Percentiles rank a stretch among this genome's conserved stretches.
These are phyloP conservation scores for Platycercus adscitus DNA, from an alignment of 2,113 vertebrate species.

Conservation along the genomic window DNA sequence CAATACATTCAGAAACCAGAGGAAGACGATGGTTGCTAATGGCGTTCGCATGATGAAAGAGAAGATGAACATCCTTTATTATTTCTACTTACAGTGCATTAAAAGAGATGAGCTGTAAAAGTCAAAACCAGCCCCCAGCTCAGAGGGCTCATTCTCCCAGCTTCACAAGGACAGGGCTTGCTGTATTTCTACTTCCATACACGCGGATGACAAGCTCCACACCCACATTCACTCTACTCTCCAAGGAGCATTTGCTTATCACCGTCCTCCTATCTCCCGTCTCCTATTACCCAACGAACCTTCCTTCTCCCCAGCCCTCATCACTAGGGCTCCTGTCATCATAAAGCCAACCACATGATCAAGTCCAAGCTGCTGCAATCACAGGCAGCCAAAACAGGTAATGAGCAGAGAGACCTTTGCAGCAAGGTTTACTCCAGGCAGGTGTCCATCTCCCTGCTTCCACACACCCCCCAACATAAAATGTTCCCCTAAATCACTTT, in stretches of 20 bases:
- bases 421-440: background rate
- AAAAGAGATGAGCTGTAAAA: background rate
- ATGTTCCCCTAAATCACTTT: background rate
- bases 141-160: background rate
- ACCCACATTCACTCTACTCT: background rate
- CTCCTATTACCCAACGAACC: background rate
- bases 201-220: background rate
- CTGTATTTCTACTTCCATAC: background rate
- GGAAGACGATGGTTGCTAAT: background rate
- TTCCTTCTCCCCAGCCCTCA: background rate
- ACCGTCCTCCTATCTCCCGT: background rate
- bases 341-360: background rate
- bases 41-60: background rate
- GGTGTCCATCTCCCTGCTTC: background rate
- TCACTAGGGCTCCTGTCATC: background rate
- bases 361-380: background rate
- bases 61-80: background rate
- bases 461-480: accelerated
- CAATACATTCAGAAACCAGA: background rate
- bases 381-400: background rate
- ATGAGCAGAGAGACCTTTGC: background rate
- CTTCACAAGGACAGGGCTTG: background rate
- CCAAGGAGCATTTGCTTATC: background rate
- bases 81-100: background rate
- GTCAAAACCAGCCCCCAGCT: background rate